Evolutionary conservation across 2,113 vertebrate genomes (phyloP), one percentile per base, ranked within the genome.

Genomic region (Hippocampus guttulatus): DNA sequence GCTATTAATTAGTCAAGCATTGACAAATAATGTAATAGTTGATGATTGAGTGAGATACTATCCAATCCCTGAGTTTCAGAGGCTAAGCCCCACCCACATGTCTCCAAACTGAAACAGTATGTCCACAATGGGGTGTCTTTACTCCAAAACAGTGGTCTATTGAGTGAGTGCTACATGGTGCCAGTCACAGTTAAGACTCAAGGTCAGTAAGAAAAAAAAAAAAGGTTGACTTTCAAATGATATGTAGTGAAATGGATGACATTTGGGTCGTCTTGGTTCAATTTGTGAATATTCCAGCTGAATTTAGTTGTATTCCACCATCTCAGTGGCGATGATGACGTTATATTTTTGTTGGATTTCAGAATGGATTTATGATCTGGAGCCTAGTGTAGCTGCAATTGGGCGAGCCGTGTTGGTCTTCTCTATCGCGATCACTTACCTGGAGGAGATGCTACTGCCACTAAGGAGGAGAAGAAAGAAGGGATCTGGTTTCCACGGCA

Each of bases 181-280:
- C 85, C 91, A 90, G 90, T 84, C 90, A 85, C 79, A 68, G 88
- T 81, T 80, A 85, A 87, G 88, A 82, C 65, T 83, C 85, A 84
- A 86, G 81, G 81, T 85, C 81, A 79, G 75, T 60, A 18, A 70
- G 72, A 68, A 72, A 74, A 67, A 70, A 47, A 71, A n/a, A 15
- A 0, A 2, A 64, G 70, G 47, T 70, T 2, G 63, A 23, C 23
- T 43, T 20, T 71, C 40, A 21, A 15, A 8, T 2, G 47, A 55
- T 20, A 5, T 58, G 70, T 20, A 23, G 7, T 16, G 30, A 14
- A 25, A 33, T 64, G 23, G 38, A 65, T 69, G 20, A 68, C 23
- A 25, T 10, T 45, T 45, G 43, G 23, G 4, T 71, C 2, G 4
- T 71, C 3, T 20, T 27, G 20, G 65, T 68, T 21, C 9, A 47